phyloP scores from a whole-genome alignment of 2,888 invertebrate species.

The Strigamia crassipes region DNA sequence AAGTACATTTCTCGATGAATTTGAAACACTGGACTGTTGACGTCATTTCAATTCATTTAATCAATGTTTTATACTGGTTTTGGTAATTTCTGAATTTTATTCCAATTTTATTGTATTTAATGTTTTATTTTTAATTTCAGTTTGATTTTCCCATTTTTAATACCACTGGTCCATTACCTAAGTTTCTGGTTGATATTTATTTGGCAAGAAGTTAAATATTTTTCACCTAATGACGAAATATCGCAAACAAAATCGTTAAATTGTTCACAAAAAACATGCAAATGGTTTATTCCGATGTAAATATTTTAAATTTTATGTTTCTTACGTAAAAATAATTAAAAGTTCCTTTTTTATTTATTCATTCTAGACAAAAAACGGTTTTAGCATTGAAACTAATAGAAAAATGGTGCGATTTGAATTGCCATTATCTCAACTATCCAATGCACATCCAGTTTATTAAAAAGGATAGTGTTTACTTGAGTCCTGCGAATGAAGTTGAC shows the following conservation, averaged over 20 bases:
- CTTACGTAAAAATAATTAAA: background rate
- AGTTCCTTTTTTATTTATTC: background rate
- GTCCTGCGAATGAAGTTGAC: slow-evolving; percentile 20
- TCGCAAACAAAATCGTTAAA: background rate
- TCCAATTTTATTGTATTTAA: background rate
- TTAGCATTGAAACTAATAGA: background rate
- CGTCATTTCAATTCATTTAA: background rate
- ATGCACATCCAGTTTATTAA: background rate
- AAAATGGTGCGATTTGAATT: background rate
- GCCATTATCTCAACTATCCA: slow-evolving; percentile 21
- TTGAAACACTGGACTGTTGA: background rate
- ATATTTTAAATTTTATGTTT: background rate
- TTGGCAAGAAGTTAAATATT: background rate
- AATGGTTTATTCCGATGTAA: slow-evolving; percentile 11
- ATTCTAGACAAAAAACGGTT: background rate
- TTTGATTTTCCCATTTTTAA: slow-evolving; percentile 12
- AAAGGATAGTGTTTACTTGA: slow-evolving; percentile 18
- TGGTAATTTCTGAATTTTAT: background rate
- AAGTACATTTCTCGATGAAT: background rate
- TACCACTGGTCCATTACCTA: background rate
- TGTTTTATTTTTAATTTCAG: background rate
- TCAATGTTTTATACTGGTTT: background rate
- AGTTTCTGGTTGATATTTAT: slow-evolving; percentile 14
- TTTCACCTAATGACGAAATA: background rate
- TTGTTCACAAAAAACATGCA: background rate